Base-by-base conservation (phyloP, 2,797 vertebrate species). In the Falco naumanni region DNA sequence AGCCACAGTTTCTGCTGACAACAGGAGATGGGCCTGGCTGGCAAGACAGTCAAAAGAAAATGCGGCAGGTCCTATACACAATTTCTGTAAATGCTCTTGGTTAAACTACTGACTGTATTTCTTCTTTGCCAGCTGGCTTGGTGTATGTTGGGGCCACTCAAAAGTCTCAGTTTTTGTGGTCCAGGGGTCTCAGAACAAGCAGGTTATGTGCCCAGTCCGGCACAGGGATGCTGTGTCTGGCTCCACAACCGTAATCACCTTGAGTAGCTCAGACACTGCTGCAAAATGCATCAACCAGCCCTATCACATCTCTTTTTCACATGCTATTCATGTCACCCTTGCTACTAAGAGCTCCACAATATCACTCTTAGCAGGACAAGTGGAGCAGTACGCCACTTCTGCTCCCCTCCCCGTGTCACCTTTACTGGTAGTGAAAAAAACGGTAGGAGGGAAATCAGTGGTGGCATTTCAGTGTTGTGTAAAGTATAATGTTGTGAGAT, bases 391-490 rank as follows among this genome's bases (percentile, higher is more conserved):
- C 3, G 3, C 29, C 15, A 14, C n/a, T 84, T 59, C 57, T 76
- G 43, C 47, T 76, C 7, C 21, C 4, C 41, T 84, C 29, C 51
- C 0, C 0, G 26, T 13, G 29, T 57, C 66, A 13, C 0, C 0
- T 28, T 68, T 43, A 26, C 45, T 18, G 20, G 43, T 4, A 22
- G 39, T 43, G 77, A 66, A 91, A 54, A 18, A 48, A 80, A 26
- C 0, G 6, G n/a, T 54, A 47, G 64, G 22, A 79, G 51, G 48
- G 81, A 87, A 70, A 80, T 19, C 28, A 16, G 48, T 18, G 56
- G 11, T 51, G 76, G 63, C 3, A 2, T 76, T 57, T 91, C 63
- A 24, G n/a, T 13, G 45, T 15, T 66, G 17, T 60, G 34, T 56
- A 22, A 72, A 66, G n/a, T 31, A 39, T 37, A 31, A 1, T 2